Base-by-base conservation (phyloP, 2,888 invertebrate species). In the Stenoptilia bipunctidactyla region DNA sequence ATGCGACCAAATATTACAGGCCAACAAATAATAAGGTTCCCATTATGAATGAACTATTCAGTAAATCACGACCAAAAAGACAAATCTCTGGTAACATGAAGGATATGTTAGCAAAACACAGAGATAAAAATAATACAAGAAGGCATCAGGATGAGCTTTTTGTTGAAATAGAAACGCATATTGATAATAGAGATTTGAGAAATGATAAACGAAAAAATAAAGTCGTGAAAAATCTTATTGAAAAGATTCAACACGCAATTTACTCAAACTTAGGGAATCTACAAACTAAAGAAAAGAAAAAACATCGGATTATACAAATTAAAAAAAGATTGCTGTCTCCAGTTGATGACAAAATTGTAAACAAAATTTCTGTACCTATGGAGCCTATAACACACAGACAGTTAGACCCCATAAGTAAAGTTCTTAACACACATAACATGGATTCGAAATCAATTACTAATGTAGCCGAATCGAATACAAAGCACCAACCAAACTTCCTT, bases 81-180 rank as follows among this genome's bases (percentile, higher is more conserved):
- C 9, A 20, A 20, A 8, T 3, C 30, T 4, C 30, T 3, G 30
- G 10, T 30, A 30, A 8, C 10, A 8, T n/a, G 2, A 30, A 30
- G 30, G 5, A 5, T 25, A 6, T 6, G 25, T 25, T 9, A 25
- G 5, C 25, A 25, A 6, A 25, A 25, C 5, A 25, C 5, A 25
- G 25, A 25, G 5, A 25, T 25, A 30, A 30, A n/a, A 30, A 30
- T n/a, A 30, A 30, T 30, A n/a, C 30, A 12, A 30, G 8, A 20
- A 20, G 8, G 8, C 20, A 3, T 8, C 72, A 76, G 1, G 77
- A 80, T 39, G 75, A 82, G 43, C 43, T 82, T 1, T 77, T 61
- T 27, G 70, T 83, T 1, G 80, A 82, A 66, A 82, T 83, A 2
- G 77, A 83, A 66, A 79, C 82, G 3, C 79, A 80, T 51, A 73